Conservation (phyloP, 2,888 invertebrate genomes). For the Thumatha senex region DNA sequence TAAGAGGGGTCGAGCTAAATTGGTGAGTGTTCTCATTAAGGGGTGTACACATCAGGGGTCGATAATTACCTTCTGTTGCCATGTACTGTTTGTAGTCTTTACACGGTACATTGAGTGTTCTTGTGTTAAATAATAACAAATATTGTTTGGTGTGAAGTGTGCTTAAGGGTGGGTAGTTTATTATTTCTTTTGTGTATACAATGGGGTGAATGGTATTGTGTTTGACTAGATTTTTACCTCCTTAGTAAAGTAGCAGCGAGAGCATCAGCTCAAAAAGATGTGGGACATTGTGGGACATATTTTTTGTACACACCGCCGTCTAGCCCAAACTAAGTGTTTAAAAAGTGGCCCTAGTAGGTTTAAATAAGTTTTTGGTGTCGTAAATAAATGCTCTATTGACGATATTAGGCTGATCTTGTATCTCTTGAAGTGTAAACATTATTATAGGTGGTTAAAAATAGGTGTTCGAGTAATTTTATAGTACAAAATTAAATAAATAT, state of each 20-base stretch:
- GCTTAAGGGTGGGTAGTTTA: conserved; percentile 60
- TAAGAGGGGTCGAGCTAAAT: conserved; percentile 47
- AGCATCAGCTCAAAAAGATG: no score
- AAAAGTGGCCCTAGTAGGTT: no score
- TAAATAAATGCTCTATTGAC: no score
- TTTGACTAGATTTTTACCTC: neutral
- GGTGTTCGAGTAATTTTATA: no score
- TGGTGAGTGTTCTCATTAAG: conserved; percentile 46
- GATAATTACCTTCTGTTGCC: conserved; percentile 67
- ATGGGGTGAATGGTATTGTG: conserved; percentile 12
- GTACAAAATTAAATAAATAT: no score
- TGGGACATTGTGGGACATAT: no score
- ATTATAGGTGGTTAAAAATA: no score
- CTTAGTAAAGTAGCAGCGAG: neutral
- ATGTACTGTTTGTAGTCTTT: conserved; percentile 59
- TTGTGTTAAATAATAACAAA: conserved; percentile 72
- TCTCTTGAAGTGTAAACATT: no score
- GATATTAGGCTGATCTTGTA: no score
- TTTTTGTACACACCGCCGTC: no score
- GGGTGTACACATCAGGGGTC: conserved; percentile 62
- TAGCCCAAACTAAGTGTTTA: no score
- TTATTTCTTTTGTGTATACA: conserved; percentile 52
- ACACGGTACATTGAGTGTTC: conserved; percentile 54
- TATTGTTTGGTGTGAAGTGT: conserved; percentile 59
- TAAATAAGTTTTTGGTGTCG: no score